Conservation (phyloP, 1,140 invertebrate species). For the Eufriesea mexicana region DNA sequence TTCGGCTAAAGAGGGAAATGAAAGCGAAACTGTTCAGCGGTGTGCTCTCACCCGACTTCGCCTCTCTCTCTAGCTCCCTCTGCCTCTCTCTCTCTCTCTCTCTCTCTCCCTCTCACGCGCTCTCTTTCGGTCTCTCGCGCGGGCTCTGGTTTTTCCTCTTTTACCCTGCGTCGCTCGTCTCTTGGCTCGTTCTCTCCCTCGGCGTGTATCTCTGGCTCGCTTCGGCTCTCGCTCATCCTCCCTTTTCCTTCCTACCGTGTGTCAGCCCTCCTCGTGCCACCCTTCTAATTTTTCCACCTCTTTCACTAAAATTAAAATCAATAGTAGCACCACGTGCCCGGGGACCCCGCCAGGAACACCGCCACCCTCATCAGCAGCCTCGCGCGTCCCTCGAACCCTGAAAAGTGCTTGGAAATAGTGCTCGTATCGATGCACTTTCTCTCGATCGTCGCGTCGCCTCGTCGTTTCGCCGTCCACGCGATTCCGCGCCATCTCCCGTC, state of each 20-base stretch:
- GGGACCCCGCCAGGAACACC: conserved; percentile 78
- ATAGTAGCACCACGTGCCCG: conserved; percentile 83
- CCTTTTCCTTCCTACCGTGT: conserved; percentile 64
- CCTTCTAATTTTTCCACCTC: conserved; percentile 84
- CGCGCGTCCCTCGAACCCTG: conserved; percentile 65
- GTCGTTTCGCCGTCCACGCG: neutral
- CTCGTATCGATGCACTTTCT: conserved; percentile 35
- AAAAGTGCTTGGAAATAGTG: conserved; percentile 73
- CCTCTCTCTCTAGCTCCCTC: conserved; percentile 44
- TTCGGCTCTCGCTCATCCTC: conserved; percentile 34
- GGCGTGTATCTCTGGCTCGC: conserved; percentile 48
- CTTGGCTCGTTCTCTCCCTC: conserved; percentile 38
- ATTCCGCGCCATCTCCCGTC: neutral
- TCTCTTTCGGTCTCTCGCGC: conserved; percentile 24
- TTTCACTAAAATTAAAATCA: conserved; percentile 84
- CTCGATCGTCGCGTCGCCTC: neutral
- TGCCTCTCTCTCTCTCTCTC: conserved; percentile 26
- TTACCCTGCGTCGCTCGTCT: conserved; percentile 41
- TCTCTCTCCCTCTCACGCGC: conserved; percentile 34
- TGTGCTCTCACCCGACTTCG: conserved; percentile 60
- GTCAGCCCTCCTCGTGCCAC: conserved; percentile 77
- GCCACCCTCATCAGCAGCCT: conserved; percentile 74
- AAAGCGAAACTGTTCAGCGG: conserved; percentile 72
- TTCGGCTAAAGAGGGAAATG: conserved; percentile 72
- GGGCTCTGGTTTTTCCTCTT: conserved; percentile 9